phyloP scores from a whole-genome alignment of 2,797 vertebrate genomes.

The Gambusia yucatana region DNA sequence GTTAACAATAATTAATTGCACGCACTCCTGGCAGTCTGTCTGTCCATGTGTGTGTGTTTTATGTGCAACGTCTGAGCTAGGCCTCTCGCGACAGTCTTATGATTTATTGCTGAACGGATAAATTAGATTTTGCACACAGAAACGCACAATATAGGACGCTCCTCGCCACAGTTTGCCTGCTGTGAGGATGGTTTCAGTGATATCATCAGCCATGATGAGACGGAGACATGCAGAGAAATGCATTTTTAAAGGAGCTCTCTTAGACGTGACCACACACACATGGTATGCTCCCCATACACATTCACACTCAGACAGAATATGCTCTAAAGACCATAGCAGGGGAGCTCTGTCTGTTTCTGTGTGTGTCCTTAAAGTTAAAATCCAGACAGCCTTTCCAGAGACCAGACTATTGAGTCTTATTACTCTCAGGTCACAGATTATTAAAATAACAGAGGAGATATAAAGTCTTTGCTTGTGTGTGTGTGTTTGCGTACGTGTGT shows the following conservation, averaged over 20 bases:
- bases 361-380: conserved; percentile 70
- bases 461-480: conserved; percentile 52
- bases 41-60: conserved; percentile 28
- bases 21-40: conserved; percentile 17
- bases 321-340: conserved; percentile 72
- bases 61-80: conserved; percentile 32
- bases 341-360: conserved; percentile 56
- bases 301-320: conserved; percentile 56
- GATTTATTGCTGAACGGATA: conserved; percentile 46
- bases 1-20: conserved; percentile 54
- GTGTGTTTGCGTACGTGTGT: conserved; percentile 28
- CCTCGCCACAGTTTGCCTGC: conserved; percentile 36
- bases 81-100: conserved; percentile 30
- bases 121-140: conserved; percentile 40
- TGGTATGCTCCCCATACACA: conserved; percentile 74
- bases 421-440: conserved; percentile 78
- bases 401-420: conserved; percentile 79
- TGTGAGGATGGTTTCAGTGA: conserved; percentile 40
- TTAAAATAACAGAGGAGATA: conserved; percentile 78
- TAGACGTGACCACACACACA: conserved; percentile 80
- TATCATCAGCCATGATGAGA: conserved; percentile 47
- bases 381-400: conserved; percentile 77
- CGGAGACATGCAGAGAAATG: conserved; percentile 33
- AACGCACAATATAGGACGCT: conserved; percentile 10
- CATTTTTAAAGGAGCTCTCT: conserved; percentile 65